Evolutionary conservation across 1,140 invertebrate species (phyloP).

Genomic region (Drosophila ohnishii): DNA sequence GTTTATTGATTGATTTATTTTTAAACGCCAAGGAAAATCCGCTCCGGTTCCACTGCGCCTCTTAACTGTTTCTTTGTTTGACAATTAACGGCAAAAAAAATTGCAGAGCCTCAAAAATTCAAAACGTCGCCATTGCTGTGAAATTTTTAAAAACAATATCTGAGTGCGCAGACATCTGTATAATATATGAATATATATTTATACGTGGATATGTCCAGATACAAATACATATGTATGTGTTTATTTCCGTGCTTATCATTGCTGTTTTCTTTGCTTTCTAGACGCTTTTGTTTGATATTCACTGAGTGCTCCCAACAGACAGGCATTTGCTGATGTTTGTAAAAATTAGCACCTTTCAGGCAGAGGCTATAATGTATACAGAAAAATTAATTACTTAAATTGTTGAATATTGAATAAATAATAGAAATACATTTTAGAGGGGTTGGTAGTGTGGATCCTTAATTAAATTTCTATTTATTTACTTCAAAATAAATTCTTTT

Average conservation of each 20-base stretch:
- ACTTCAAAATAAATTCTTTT: neutral
- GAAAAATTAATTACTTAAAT: conserved; percentile 2
- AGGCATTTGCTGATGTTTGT: conserved; percentile 23
- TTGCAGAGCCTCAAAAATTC: conserved; percentile 29
- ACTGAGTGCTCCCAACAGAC: conserved; percentile 4
- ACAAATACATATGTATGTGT: neutral
- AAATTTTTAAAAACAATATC: conserved; percentile 44
- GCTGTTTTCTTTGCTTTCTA: conserved; percentile 31
- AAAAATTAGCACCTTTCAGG: conserved; percentile 49
- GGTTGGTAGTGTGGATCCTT: neutral
- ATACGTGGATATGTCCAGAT: conserved; percentile 1
- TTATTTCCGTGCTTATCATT: conserved; percentile 53
- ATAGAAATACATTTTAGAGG: no score
- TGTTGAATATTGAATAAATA: conserved; percentile 11
- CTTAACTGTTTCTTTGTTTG: conserved; percentile 64
- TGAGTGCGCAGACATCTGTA: conserved; percentile 8
- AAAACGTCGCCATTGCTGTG: conserved; percentile 59
- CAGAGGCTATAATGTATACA: neutral
- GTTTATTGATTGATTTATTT: conserved; percentile 61
- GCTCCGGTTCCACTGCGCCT: conserved; percentile 7
- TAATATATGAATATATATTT: conserved; percentile 11
- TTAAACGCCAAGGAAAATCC: conserved; percentile 41
- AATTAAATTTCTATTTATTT: neutral
- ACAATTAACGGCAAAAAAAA: conserved; percentile 32
- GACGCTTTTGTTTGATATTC: conserved; percentile 31